Conservation (phyloP, 2,113 vertebrate genomes). For the Crotalus horridus region DNA sequence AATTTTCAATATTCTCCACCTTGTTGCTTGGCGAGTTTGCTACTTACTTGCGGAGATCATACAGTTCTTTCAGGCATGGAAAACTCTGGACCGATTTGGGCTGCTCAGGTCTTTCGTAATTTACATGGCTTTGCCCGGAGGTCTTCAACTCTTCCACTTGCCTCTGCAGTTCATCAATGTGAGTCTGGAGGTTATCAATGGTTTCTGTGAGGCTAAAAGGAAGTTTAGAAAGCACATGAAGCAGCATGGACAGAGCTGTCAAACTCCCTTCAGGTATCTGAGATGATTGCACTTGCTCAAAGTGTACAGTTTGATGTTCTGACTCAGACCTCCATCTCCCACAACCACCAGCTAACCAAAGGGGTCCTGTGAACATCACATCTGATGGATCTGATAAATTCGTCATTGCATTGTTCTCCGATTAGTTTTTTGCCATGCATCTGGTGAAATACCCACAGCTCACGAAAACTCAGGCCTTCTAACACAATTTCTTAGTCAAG, state of each 20-base stretch:
- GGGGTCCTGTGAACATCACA: background rate
- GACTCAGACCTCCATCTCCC: background rate
- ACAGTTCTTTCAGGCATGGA: constrained; percentile 86
- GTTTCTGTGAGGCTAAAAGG: constrained; percentile 83
- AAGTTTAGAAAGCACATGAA: background rate
- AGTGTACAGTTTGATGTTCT: background rate
- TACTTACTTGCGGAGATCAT: constrained; percentile 86
- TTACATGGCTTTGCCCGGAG: constrained; percentile 50
- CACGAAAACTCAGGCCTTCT: background rate
- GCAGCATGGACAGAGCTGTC: background rate
- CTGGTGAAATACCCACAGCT: background rate
- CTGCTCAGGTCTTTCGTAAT: constrained; percentile 67
- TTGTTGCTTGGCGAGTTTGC: background rate
- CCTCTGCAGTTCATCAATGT: constrained; percentile 89
- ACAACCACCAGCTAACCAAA: background rate
- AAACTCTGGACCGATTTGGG: constrained; percentile 79
- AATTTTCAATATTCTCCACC: background rate
- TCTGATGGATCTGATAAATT: background rate
- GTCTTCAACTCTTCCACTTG: constrained; percentile 81
- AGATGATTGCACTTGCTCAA: background rate
- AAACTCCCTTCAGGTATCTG: constrained; percentile 9
- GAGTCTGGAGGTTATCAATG: constrained; percentile 82
- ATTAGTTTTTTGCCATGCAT: background rate
- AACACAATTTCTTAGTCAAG: background rate
- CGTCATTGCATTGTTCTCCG: background rate